phyloP scores from a whole-genome alignment of 2,113 vertebrate genomes.

The Prunella himalayana region DNA sequence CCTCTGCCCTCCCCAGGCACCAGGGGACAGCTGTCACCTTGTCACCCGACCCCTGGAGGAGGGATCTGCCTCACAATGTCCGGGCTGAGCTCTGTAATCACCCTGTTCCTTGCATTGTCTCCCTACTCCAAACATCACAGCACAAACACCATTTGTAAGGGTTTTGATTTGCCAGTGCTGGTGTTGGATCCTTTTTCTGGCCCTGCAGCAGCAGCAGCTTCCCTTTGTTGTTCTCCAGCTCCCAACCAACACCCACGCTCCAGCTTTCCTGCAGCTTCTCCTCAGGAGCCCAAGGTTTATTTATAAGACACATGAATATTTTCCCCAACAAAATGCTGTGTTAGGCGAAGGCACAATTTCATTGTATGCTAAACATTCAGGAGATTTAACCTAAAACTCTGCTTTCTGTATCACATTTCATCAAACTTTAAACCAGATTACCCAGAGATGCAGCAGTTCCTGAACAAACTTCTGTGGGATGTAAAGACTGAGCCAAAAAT shows the following conservation, averaged over 20 bases:
- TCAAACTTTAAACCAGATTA: neutral
- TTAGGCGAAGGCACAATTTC: neutral
- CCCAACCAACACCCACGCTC: neutral
- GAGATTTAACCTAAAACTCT: neutral
- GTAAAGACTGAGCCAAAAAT: neutral
- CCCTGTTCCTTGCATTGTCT: conserved; percentile 47
- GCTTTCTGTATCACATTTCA: neutral
- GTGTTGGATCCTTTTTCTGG: conserved; percentile 4
- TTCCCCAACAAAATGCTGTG: neutral
- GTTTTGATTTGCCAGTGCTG: neutral
- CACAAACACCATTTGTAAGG: neutral
- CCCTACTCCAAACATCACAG: neutral
- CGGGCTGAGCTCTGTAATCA: conserved; percentile 15
- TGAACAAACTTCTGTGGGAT: no score
- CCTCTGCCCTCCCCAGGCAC: neutral
- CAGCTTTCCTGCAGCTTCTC: neutral
- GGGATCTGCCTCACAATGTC: neutral
- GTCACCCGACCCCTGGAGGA: neutral
- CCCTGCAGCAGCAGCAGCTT: conserved; percentile 2
- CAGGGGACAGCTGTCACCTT: neutral
- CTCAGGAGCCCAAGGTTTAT: neutral
- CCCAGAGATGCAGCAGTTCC: neutral
- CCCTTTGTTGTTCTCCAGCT: neutral
- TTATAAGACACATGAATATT: neutral
- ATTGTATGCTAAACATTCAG: neutral